phyloP scores from a whole-genome alignment of 2,113 vertebrate genomes.

The Halichoeres trimaculatus region DNA sequence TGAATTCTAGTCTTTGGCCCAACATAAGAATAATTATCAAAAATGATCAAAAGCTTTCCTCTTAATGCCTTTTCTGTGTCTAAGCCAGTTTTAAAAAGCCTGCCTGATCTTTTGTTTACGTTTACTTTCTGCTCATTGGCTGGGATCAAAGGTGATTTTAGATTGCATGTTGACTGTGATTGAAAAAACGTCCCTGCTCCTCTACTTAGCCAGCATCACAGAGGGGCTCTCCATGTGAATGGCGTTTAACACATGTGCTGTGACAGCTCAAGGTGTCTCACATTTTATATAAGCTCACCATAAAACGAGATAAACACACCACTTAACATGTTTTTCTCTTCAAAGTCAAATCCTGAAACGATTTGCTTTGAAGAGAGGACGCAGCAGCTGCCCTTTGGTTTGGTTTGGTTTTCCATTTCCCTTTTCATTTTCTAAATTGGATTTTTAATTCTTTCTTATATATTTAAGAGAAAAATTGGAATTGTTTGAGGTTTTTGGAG shows the following conservation, averaged over 20 bases:
- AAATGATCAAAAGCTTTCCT: no score
- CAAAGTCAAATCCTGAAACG: slow-evolving; percentile 57
- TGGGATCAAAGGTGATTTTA: slow-evolving; percentile 45
- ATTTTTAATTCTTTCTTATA: slow-evolving; percentile 52
- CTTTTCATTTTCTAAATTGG: slow-evolving; percentile 62
- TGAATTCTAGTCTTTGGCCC: no score
- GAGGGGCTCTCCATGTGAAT: slow-evolving; percentile 48
- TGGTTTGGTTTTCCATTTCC: slow-evolving; percentile 50
- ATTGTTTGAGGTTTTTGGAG: slow-evolving; percentile 20
- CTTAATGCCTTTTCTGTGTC: neutral
- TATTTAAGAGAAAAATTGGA: slow-evolving; percentile 58
- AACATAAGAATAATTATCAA: no score
- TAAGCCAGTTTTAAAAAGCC: slow-evolving; percentile 6
- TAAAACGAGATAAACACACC: slow-evolving; percentile 52
- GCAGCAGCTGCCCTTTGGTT: slow-evolving; percentile 50
- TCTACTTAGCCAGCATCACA: slow-evolving; percentile 55
- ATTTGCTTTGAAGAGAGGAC: slow-evolving; percentile 49
- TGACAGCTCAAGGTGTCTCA: slow-evolving; percentile 60
- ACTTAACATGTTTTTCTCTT: slow-evolving; percentile 45
- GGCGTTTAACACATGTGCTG: slow-evolving; percentile 52
- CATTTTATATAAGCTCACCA: slow-evolving; percentile 64
- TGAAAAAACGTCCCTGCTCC: slow-evolving; percentile 34
- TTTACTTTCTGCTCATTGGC: slow-evolving; percentile 16
- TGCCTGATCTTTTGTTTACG: slow-evolving; percentile 8
- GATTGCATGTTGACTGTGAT: slow-evolving; percentile 37